Evolutionary conservation across 2,888 invertebrate species (phyloP).

Genomic region (Odontomyia ornata): DNA sequence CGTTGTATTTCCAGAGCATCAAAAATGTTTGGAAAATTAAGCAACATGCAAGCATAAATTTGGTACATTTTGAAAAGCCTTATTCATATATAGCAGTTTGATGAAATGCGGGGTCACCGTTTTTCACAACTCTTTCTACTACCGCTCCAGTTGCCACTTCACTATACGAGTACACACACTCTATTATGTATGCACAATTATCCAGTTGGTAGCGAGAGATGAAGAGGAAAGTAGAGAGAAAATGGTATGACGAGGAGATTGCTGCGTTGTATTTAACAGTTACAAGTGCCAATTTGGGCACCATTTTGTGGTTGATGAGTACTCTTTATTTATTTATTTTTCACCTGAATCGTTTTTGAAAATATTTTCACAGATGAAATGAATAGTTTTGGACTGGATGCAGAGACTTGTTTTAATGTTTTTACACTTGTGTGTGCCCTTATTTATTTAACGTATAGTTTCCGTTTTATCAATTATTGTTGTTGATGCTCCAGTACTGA

Average conservation of each 20-base stretch:
- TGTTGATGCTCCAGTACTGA: too few relatives aligned
- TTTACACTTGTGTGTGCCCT: background rate
- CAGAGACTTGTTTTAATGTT: too few relatives aligned
- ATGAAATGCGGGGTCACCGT: background rate
- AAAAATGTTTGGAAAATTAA: conserved; percentile 28
- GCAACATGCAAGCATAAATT: background rate
- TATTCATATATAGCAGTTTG: background rate
- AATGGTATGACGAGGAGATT: too few relatives aligned
- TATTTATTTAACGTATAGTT: too few relatives aligned
- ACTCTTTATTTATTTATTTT: conserved; percentile 34
- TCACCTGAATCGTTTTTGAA: conserved; percentile 4
- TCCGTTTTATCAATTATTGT: too few relatives aligned
- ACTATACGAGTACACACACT: background rate
- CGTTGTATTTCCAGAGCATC: background rate
- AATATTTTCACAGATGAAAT: background rate
- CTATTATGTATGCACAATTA: conserved; percentile 41
- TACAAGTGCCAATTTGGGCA: conserved; percentile 42
- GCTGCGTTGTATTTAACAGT: conserved; percentile 18
- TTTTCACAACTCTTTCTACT: background rate
- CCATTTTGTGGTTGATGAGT: conserved; percentile 40
- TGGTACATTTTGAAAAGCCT: background rate
- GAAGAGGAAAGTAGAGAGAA: too few relatives aligned
- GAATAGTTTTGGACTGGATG: too few relatives aligned
- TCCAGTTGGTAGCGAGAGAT: conserved; percentile 9
- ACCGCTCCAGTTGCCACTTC: background rate